These are phyloP conservation scores for Drosophila quinaria DNA, from an alignment of 2,888 invertebrate species.

Conservation along the genomic window DNA sequence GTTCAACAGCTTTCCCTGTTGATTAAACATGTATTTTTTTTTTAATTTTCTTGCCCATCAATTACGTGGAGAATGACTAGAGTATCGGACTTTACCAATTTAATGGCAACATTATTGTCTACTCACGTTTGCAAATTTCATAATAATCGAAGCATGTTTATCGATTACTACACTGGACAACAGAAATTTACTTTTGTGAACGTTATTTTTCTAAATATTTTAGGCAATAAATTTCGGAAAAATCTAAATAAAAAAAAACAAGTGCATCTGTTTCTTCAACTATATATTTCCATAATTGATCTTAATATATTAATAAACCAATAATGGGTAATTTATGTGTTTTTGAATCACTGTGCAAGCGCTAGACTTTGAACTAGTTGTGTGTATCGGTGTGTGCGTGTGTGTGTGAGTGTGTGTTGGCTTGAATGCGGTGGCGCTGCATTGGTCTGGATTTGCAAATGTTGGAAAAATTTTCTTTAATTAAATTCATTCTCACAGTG, in stretches of 20 bases:
- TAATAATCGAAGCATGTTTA: conserved; percentile 16
- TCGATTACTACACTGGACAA: neutral
- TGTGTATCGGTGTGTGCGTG: conserved; percentile 5
- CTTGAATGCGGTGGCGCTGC: conserved; percentile 62
- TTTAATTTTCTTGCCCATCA: conserved; percentile 14
- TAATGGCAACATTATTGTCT: conserved; percentile 7
- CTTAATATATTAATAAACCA: neutral
- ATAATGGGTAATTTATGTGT: neutral
- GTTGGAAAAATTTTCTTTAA: conserved; percentile 70
- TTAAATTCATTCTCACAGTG: conserved; percentile 82
- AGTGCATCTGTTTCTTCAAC: too few species aligned
- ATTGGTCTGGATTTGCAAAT: conserved; percentile 74
- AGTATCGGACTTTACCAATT: conserved; percentile 2
- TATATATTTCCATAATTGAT: too few species aligned
- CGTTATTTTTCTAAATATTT: neutral
- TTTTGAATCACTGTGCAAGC: conserved; percentile 43
- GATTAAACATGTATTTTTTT: conserved; percentile 16
- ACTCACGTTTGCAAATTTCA: conserved; percentile 9
- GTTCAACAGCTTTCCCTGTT: conserved; percentile 20
- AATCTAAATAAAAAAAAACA: too few species aligned
- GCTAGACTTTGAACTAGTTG: conserved; percentile 77
- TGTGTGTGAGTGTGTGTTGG: conserved; percentile 9
- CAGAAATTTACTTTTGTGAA: neutral
- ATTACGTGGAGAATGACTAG: conserved; percentile 31
- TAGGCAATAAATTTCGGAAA: neutral